Evolutionary conservation across 2,797 vertebrate species (phyloP).

Genomic region (Coracias cyanogaster): DNA sequence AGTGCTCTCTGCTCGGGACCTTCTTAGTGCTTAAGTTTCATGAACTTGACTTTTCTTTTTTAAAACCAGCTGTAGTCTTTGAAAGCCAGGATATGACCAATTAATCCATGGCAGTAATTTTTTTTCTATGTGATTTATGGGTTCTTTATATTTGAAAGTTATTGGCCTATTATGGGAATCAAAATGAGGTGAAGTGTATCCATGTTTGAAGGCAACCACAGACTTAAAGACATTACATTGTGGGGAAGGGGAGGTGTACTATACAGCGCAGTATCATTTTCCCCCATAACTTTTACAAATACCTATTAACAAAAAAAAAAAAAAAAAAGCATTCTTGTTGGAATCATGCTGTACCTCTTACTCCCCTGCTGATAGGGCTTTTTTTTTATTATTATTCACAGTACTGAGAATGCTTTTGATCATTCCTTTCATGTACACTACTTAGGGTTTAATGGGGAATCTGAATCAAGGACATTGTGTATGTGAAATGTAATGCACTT

Average conservation of each 20-base stretch:
- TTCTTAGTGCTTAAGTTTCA: background rate
- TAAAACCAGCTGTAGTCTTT: background rate
- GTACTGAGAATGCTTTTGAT: background rate
- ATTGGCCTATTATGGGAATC: background rate
- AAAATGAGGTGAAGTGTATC: background rate
- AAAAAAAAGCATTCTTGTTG: background rate
- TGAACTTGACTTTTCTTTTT: background rate
- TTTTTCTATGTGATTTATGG: background rate
- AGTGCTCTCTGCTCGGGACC: background rate
- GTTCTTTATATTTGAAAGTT: background rate
- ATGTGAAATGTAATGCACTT: background rate
- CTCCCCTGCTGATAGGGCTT: background rate
- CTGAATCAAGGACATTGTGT: background rate
- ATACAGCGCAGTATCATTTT: accelerated
- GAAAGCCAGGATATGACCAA: background rate
- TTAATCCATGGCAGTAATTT: background rate
- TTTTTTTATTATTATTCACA: background rate
- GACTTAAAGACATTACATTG: background rate
- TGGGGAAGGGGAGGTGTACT: accelerated
- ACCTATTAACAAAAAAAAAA: background rate
- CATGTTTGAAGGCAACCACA: background rate
- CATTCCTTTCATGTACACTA: background rate
- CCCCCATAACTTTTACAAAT: too few relatives aligned
- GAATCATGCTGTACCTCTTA: background rate
- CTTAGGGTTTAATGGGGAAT: background rate